Evolutionary conservation across 2,113 vertebrate species (phyloP), one percentile per base, ranked within the genome.

Genomic region (Actinemys pallida): DNA sequence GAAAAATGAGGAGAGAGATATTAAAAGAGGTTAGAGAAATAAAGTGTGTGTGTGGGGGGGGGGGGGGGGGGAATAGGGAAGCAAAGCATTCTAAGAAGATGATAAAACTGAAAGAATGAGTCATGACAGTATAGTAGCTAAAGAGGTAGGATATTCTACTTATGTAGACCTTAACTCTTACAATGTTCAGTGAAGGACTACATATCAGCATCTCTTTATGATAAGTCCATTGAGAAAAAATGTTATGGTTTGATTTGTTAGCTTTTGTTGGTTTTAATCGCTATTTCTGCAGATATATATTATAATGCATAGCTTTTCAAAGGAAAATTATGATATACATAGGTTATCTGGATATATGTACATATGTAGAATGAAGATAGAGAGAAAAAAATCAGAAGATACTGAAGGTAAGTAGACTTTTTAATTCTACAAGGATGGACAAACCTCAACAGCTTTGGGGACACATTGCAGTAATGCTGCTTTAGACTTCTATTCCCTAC

Each of bases 251-350:
- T 86, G 86, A 91, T 94, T 93, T 92, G 69, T 69, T 89, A 89
- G 90, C 81, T 94, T 96, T 97, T 95, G 94, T 97, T 96, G 91
- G 90, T 96, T 97, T 97, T 96, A 94, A 95, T 97, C 95, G 90
- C 90, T 39, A 54, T 90, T 97, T 92, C 88, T 89, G 87, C 2
- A 22, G 87, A 89, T 56, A 87, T 83, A 69, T 12, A 87, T 86
- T 93, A 31, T 75, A 87, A 90, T 45, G 2, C 4, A 2, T 10
- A 42, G 57, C 16, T 90, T 97, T 96, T 84, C 82, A 94, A 10
- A 11, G 50, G 62, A 31, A 81, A 57, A 57, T 75, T 31, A 89
- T 57, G 45, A 4, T 0, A 0, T 14, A 11, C 54, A 52, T 19
- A 5, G 20, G 12, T 8, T 83, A 7, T 22, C 20, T 90, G 81